Percentiles rank a stretch among this genome's conserved stretches.
Evolutionary conservation across 2,113 vertebrate species (phyloP).

Genomic region (Oreochromis aureus): DNA sequence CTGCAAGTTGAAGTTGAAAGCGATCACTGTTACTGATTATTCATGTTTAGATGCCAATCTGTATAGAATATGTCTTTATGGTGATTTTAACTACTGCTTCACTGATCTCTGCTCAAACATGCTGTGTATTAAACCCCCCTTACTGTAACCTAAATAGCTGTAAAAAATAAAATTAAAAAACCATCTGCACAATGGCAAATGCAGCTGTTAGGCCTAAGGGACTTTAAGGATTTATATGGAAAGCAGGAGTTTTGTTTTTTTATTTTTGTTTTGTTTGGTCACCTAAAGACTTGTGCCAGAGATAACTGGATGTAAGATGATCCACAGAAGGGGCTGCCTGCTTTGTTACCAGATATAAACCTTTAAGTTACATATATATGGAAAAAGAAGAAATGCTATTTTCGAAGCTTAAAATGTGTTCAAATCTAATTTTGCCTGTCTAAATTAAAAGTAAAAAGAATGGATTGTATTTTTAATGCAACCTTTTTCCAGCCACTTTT

Average conservation of each 20-base stretch:
- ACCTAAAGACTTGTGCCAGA: conserved; percentile 10
- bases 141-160: conserved; percentile 1
- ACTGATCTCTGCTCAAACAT: background rate
- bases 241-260: background rate
- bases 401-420: conserved; percentile 65
- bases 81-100: background rate
- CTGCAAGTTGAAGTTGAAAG: background rate
- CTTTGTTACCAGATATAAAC: conserved; percentile 58
- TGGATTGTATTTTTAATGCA: conserved; percentile 77
- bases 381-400: conserved; percentile 66
- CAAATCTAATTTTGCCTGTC: conserved; percentile 71
- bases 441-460: conserved; percentile 45
- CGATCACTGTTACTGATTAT: background rate
- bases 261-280: background rate
- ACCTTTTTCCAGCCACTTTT: conserved; percentile 72
- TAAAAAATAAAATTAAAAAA: background rate
- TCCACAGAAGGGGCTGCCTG: conserved; percentile 55
- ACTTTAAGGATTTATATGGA: background rate
- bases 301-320: background rate
- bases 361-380: conserved; percentile 65
- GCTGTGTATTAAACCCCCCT: background rate
- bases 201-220: background rate
- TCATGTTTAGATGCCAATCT: background rate
- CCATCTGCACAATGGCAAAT: background rate
- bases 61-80: background rate